Evolutionary conservation across 2,888 invertebrate genomes (phyloP).

Genomic region (Amphiduros pacificus): DNA sequence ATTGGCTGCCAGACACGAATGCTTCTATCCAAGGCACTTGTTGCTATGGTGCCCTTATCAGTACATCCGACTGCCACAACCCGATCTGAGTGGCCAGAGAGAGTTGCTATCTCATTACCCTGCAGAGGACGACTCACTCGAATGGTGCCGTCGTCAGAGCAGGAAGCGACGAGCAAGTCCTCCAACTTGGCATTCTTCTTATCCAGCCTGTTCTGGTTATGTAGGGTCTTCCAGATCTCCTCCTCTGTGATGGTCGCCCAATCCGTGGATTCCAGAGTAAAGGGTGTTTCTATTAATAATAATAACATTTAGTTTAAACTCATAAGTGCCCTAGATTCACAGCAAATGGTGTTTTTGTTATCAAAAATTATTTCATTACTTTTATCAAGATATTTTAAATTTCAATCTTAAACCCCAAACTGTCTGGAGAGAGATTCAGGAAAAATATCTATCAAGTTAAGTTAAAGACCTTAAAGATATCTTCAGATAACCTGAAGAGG

Average conservation of each 20-base stretch:
- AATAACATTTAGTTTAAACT: no score
- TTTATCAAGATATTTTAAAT: no score
- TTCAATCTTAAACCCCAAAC: no score
- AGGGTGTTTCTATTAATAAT: no score
- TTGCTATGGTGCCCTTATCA: conserved; percentile 39
- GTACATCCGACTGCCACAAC: conserved; percentile 46
- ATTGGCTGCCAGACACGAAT: conserved; percentile 47
- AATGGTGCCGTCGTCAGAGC: conserved; percentile 52
- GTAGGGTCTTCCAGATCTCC: conserved; percentile 29
- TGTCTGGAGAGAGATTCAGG: no score
- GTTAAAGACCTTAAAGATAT: no score
- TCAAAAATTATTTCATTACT: no score
- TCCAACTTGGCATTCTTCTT: conserved; percentile 35
- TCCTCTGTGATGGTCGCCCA: conserved; percentile 30
- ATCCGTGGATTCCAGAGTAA: conserved; percentile 9
- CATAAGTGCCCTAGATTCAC: no score
- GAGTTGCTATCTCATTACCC: conserved; percentile 48
- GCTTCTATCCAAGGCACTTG: conserved; percentile 46
- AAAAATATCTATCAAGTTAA: no score
- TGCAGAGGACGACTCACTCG: conserved; percentile 32
- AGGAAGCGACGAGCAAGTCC: conserved; percentile 49
- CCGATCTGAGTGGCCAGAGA: conserved; percentile 51
- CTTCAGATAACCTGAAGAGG: no score
- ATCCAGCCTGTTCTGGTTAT: conserved; percentile 20
- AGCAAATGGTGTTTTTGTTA: no score